A percentile compares a stretch with the other conserved stretches of the same genome.
phyloP scores from a whole-genome alignment of 1,140 invertebrate species.

The Atopsyche davidsoni region DNA sequence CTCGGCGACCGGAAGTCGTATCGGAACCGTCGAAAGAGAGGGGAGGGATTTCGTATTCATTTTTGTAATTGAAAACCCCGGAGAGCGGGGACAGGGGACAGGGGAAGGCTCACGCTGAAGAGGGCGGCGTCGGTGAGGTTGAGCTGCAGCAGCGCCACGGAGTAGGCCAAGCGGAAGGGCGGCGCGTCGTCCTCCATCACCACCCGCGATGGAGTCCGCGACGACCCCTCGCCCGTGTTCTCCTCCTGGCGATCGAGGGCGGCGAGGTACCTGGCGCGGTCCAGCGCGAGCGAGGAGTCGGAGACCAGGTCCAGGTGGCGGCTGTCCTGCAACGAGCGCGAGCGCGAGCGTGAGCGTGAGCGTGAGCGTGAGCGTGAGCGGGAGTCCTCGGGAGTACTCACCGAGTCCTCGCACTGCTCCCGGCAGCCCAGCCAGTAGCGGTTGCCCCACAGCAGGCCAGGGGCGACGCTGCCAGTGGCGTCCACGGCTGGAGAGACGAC shows the following conservation, averaged over 20 bases:
- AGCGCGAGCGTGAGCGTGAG: no score
- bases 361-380: slow-evolving; percentile 2
- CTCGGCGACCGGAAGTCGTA: no score
- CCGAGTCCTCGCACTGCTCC: slow-evolving; percentile 33
- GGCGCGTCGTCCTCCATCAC: slow-evolving; percentile 24
- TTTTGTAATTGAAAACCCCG: no score
- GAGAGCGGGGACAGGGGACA: no score
- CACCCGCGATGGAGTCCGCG: slow-evolving; percentile 20
- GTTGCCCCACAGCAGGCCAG: slow-evolving; percentile 36
- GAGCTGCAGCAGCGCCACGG: slow-evolving; percentile 16
- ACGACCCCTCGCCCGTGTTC: no score
- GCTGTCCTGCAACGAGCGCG: slow-evolving; percentile 18
- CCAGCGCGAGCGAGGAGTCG: slow-evolving; percentile 14
- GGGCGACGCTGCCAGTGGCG: slow-evolving; percentile 35
- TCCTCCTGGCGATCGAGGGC: slow-evolving; percentile 17
- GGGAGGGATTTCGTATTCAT: no score
- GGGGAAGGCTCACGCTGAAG: slow-evolving; percentile 20
- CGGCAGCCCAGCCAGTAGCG: slow-evolving; percentile 37
- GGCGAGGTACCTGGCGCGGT: slow-evolving; percentile 17
- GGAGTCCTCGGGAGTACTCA: slow-evolving; percentile 18
- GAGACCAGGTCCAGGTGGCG: slow-evolving; percentile 17
- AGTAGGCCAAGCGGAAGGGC: slow-evolving; percentile 23
- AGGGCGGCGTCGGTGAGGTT: slow-evolving; percentile 27
- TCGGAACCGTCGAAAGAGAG: no score
- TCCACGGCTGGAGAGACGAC: slow-evolving; percentile 37